Evolutionary conservation across 2,888 invertebrate genomes (phyloP), one percentile per base, ranked within the genome.

Genomic region (Mythimna vitellina): DNA sequence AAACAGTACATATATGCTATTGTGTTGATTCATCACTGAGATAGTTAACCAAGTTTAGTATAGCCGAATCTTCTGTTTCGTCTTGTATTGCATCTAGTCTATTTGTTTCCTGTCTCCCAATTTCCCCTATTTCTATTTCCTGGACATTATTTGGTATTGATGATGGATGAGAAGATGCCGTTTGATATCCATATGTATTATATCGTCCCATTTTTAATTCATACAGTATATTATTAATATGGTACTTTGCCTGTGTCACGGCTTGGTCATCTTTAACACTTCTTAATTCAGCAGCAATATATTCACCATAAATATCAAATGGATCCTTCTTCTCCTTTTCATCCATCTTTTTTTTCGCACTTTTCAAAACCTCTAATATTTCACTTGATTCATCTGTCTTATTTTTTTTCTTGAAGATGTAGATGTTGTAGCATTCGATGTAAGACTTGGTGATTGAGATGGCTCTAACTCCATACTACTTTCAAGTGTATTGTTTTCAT

Each of bases 211-310:
- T 84, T 76, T 79, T 76, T 73, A 73, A 79, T 70, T 73, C 73
- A 73, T 76, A 79, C 76, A 82, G 79, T 80, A 82, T 84, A 81
- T 84, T 81, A 32, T 32, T 32, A 32, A 83, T 84, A 78, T 79
- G 77, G 70, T 81, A 82, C 77, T 84, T 74, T 74, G 84, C 81
- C 80, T 81, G 76, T 72, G 73, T 80, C 76, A 82, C 81, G 75
- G 84, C 80, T 80, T 71, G 80, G 80, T 85, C 82, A 80, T 83
- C 80, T 77, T 85, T 81, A 76, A 83, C 78, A 82, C 70, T 81
- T 82, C 80, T 81, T 81, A 83, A 81, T 80, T 83, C 83, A 82
- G 83, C 73, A 76, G 82, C 85, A 78, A 82, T 77, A 81, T 82
- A 85, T 80, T 80, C 77, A 76, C 82, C 79, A 80, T 85, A 84